phyloP scores from a whole-genome alignment of 2,888 invertebrate genomes.

The Epistrophella euchroma region DNA sequence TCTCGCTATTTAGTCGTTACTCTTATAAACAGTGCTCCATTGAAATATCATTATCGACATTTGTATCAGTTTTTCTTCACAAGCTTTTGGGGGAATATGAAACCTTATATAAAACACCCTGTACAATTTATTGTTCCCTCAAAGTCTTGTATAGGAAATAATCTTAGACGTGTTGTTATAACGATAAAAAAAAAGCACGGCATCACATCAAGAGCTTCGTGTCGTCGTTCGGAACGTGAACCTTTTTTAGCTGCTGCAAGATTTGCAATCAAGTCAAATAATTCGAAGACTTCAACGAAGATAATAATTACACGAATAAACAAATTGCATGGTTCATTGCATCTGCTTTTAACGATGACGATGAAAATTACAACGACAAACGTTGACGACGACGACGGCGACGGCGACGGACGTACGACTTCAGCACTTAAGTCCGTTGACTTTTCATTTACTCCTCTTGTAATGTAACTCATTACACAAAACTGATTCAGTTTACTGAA shows the following conservation, averaged over 20 bases:
- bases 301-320: constrained; percentile 65
- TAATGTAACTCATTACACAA: neutral
- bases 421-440: neutral
- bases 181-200: constrained; percentile 27
- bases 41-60: too few species aligned
- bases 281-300: constrained; percentile 58
- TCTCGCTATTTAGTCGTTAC: too few species aligned
- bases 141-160: neutral
- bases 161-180: constrained; percentile 27
- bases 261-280: constrained; percentile 62
- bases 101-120: neutral
- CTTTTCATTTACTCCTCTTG: constrained; percentile 4
- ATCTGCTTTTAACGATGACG: constrained; percentile 52
- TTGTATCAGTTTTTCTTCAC: too few species aligned
- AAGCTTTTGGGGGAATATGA: too few species aligned
- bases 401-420: neutral
- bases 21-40: too few species aligned
- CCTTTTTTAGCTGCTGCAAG: constrained; percentile 13
- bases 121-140: neutral
- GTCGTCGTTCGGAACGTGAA: neutral
- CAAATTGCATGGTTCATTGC: constrained; percentile 72
- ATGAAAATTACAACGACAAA: neutral
- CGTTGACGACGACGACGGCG: too few species aligned
- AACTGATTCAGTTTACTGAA: neutral
- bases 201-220: neutral